Evolutionary conservation across 2,797 vertebrate species (phyloP).

Genomic region (Scarus forsteni): DNA sequence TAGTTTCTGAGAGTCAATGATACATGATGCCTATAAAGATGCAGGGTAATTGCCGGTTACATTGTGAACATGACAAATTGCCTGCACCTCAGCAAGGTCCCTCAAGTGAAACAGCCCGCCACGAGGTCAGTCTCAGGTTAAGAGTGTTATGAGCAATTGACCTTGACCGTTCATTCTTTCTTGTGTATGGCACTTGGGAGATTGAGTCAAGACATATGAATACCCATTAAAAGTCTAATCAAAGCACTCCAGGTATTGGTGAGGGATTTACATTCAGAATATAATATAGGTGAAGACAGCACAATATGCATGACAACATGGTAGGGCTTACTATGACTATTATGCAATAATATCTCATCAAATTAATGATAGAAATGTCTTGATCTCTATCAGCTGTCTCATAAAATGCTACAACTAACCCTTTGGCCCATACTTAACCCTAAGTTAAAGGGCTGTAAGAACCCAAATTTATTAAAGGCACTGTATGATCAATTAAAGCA

Average conservation of each 20-base stretch:
- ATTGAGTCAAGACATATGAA: slow-evolving; percentile 24
- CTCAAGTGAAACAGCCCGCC: slow-evolving; percentile 72
- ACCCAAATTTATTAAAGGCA: too few species aligned
- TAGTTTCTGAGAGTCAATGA: slow-evolving; percentile 76
- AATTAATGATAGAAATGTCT: too few species aligned
- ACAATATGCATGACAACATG: neutral
- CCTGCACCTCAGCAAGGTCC: slow-evolving; percentile 63
- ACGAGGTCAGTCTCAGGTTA: slow-evolving; percentile 73
- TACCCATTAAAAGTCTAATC: slow-evolving; percentile 31
- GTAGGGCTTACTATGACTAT: neutral
- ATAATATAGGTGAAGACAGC: neutral
- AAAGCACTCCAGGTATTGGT: neutral
- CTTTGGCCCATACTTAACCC: too few species aligned
- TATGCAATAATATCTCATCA: too few species aligned
- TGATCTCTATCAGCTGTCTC: too few species aligned
- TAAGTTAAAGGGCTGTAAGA: too few species aligned
- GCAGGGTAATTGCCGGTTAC: slow-evolving; percentile 79
- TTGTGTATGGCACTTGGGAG: slow-evolving; percentile 33
- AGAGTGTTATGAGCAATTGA: slow-evolving; percentile 76
- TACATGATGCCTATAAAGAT: slow-evolving; percentile 79
- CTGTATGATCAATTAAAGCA: too few species aligned
- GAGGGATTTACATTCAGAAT: neutral
- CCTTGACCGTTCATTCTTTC: slow-evolving; percentile 71
- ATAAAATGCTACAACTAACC: too few species aligned
- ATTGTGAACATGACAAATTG: slow-evolving; percentile 79